A percentile compares a stretch with the other conserved stretches of the same genome.
Evolutionary conservation across 2,888 invertebrate genomes (phyloP).

Genomic region (Seira musarum): DNA sequence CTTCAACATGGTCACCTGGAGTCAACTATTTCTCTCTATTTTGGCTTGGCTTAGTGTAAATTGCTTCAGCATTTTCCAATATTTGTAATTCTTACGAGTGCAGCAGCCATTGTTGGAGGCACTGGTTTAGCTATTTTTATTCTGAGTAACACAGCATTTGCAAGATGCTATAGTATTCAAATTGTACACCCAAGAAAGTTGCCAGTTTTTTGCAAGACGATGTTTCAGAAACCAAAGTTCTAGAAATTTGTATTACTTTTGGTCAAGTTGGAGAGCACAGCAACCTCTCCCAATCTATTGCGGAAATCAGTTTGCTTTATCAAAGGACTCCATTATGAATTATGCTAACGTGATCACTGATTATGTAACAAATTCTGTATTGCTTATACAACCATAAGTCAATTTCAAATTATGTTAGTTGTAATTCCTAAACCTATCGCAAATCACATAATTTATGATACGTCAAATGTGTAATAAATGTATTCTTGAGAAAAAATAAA

Average conservation of each 20-base stretch:
- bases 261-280: conserved; percentile 23
- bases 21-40: not conserved
- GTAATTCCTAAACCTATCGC: too few relatives aligned
- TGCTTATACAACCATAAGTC: too few relatives aligned
- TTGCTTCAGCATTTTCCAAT: not conserved
- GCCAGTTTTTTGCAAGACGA: not conserved
- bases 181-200: not conserved
- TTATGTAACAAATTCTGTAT: conserved; percentile 7
- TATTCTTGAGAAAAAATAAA: too few relatives aligned
- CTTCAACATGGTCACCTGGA: not conserved
- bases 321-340: not conserved
- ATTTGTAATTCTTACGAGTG: not conserved
- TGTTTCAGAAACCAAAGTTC: not conserved
- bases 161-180: not conserved
- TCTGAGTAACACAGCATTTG: not conserved
- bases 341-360: conserved; percentile 6
- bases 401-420: too few relatives aligned
- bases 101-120: not conserved
- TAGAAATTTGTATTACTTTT: not conserved
- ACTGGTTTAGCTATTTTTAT: not conserved
- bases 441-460: too few relatives aligned
- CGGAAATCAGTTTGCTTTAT: conserved; percentile 12
- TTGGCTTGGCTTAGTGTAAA: not conserved
- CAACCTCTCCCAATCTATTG: conserved; percentile 18
- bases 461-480: too few relatives aligned